A percentile compares a stretch with the other conserved stretches of the same genome.
These are phyloP conservation scores for Sarcophaga variegata DNA, from an alignment of 2,888 invertebrate genomes.

Conservation along the genomic window DNA sequence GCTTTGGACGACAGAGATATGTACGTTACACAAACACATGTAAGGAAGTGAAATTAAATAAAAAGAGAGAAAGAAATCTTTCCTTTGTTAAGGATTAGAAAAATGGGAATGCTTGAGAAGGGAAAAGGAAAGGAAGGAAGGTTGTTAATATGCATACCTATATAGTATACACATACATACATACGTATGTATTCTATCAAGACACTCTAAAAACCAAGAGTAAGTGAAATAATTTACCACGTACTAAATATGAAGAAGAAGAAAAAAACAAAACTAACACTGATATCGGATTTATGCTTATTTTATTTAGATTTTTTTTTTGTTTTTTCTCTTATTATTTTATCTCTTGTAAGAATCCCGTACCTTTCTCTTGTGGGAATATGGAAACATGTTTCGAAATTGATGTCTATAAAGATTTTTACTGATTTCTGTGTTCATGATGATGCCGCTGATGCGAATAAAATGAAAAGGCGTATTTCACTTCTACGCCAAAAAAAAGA, in stretches of 20 bases:
- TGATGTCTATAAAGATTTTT: conserved; percentile 1
- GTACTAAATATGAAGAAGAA: not conserved
- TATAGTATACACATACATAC: no score
- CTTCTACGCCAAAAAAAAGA: conserved; percentile 8
- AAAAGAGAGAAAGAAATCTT: not conserved
- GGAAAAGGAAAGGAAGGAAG: not conserved
- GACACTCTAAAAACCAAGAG: no score
- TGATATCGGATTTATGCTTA: not conserved
- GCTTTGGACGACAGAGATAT: not conserved
- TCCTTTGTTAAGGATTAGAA: not conserved
- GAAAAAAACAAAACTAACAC: not conserved
- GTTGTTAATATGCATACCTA: not conserved
- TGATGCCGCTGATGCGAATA: not conserved
- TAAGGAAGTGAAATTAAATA: conserved; percentile 2
- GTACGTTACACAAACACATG: no score
- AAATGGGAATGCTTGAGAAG: not conserved
- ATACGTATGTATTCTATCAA: no score
- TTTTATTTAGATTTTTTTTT: no score
- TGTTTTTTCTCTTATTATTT: not conserved
- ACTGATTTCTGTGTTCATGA: not conserved
- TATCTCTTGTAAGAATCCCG: not conserved
- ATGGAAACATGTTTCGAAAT: conserved; percentile 9
- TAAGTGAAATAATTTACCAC: no score
- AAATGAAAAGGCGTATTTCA: conserved; percentile 6
- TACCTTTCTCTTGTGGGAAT: not conserved